Conservation (phyloP, 2,113 vertebrate species). For the Daubentonia madagascariensis region DNA sequence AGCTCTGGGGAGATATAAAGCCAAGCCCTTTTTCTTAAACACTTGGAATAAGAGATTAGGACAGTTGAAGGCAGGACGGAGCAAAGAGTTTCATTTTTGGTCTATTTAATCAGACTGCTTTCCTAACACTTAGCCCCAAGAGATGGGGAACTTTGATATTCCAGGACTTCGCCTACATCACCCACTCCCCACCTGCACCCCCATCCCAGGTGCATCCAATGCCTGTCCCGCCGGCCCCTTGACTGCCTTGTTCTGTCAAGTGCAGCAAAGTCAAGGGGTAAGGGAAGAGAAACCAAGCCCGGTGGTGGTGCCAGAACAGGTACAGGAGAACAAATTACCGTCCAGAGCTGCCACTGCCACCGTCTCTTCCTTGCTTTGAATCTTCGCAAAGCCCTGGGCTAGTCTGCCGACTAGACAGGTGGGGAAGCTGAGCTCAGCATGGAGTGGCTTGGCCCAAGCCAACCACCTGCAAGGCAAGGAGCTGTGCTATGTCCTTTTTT, state of each 20-base stretch:
- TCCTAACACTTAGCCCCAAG: background rate
- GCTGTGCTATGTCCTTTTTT: background rate
- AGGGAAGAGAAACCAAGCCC: background rate
- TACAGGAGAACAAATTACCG: background rate
- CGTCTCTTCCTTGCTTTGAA: background rate
- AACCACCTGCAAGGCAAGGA: background rate
- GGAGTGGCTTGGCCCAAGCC: background rate
- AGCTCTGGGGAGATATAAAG: background rate
- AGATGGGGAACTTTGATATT: background rate
- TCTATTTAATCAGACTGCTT: background rate
- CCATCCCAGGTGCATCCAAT: background rate
- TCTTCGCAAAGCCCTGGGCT: background rate
- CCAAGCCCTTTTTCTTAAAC: background rate
- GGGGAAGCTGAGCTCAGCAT: background rate
- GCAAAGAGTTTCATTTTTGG: background rate
- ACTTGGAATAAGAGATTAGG: background rate
- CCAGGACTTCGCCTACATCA: background rate
- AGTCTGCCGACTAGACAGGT: background rate
- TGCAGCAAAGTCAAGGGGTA: background rate
- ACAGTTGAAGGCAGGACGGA: background rate
- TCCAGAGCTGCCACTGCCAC: no score
- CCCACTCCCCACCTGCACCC: background rate
- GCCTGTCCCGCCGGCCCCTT: accelerated
- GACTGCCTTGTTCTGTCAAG: background rate
- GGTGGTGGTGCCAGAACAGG: no score